Base-by-base conservation (phyloP, 2,797 vertebrate genomes). In the Hapalemur alaotrensis region DNA sequence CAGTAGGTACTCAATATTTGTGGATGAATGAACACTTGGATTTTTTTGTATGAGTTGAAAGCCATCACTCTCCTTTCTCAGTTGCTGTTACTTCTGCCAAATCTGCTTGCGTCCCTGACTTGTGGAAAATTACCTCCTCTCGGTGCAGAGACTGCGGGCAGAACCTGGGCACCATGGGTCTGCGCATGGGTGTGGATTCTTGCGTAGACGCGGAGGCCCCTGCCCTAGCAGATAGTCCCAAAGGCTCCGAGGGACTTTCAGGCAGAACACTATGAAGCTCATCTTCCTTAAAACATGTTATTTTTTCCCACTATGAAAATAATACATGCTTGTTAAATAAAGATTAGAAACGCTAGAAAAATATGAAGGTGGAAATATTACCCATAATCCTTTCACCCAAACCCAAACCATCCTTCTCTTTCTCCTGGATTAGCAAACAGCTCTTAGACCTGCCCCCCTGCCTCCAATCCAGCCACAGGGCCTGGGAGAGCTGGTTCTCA, bases 111-210 rank as follows among this genome's bases (percentile, higher is more conserved):
- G 69, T 86, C 35, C 17, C 13, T 93, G 7, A 80, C 38, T 10
- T 25, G n/a, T 65, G 78, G 89, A 92, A 86, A 92, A 95, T 61
- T 35, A 14, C 48, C 79, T 72, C 70, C 57, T 84, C 22, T 93
- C 65, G 48, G 67, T 11, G 7, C 50, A 38, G 48, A 72, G 70
- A 73, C 48, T 63, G 63, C 63, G 73, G 86, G 96, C 12, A 17
- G 93, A 75, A 69, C 13, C 48, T 46, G 67, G 50, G 63, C 41
- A 52, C 87, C 52, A 30, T 15, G 32, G 92, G 89, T 83, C 70
- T 83, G 79, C 4, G 28, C 3, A 75, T 97, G 93, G 96, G 96
- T 89, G 96, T 95, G 95, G n/a, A 91, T 86, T 96, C 76, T 86
- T 70, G 15, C 17, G 22, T 41, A 94, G 38, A 91, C 73, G 54